Conservation (phyloP, 1,140 invertebrate genomes). For the Eumaeus atala region DNA sequence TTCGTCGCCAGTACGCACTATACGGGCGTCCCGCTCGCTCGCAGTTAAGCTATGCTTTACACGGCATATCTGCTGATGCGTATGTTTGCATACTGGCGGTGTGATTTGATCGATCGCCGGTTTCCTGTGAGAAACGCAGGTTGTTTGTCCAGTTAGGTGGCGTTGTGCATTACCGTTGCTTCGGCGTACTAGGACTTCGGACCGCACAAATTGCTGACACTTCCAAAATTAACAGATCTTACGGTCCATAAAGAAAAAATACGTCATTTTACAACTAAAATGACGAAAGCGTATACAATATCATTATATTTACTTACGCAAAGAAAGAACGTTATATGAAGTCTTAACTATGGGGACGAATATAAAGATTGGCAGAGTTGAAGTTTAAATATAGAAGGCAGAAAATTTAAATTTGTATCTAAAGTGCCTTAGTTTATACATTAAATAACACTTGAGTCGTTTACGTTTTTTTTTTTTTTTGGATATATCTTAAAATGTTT, state of each 20-base stretch:
- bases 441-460: too few relatives aligned
- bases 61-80: slow-evolving; percentile 51
- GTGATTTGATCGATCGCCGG: slow-evolving; percentile 65
- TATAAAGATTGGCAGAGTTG: too few relatives aligned
- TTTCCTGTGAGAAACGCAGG: slow-evolving; percentile 68
- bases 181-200: slow-evolving; percentile 38
- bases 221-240: slow-evolving; percentile 25
- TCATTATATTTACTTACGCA: too few relatives aligned
- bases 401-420: too few relatives aligned
- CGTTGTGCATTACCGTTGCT: slow-evolving; percentile 53
- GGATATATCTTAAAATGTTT: too few relatives aligned
- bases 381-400: too few relatives aligned
- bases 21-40: slow-evolving; percentile 42
- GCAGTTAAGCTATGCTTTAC: slow-evolving; percentile 39
- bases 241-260: neutral
- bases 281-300: too few relatives aligned
- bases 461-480: too few relatives aligned
- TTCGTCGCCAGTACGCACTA: slow-evolving; percentile 29
- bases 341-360: too few relatives aligned
- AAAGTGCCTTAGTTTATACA: too few relatives aligned
- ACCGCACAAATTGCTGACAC: slow-evolving; percentile 34
- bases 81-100: slow-evolving; percentile 63
- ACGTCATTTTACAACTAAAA: too few relatives aligned
- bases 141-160: slow-evolving; percentile 64
- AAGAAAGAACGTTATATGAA: too few relatives aligned